These are phyloP conservation scores for Entelurus aequoreus DNA, from an alignment of 2,113 vertebrate genomes.

Conservation along the genomic window DNA sequence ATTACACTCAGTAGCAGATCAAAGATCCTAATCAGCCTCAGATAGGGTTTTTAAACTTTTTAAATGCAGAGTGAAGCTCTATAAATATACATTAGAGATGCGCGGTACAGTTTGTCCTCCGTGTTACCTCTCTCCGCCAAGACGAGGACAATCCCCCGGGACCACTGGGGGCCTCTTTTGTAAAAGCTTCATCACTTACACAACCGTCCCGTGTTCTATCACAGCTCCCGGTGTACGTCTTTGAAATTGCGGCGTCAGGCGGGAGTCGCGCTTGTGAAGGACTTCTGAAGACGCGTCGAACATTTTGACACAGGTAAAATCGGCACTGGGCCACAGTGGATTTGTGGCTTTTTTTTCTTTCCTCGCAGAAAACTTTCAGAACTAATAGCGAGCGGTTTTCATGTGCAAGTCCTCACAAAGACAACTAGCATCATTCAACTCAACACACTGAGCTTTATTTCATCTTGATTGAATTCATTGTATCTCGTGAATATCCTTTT, in stretches of 20 bases:
- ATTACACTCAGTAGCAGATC: conserved; percentile 50
- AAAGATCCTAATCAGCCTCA: conserved; percentile 51
- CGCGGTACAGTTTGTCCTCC: conserved; percentile 56
- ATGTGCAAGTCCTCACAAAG: neutral
- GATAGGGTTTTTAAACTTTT: conserved; percentile 56
- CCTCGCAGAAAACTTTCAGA: conserved; percentile 47
- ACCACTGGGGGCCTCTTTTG: conserved; percentile 56
- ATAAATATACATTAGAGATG: conserved; percentile 63
- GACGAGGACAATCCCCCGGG: conserved; percentile 62
- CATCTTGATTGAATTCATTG: conserved; percentile 1
- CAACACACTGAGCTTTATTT: conserved; percentile 2
- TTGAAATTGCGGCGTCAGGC: conserved; percentile 61
- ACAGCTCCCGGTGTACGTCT: conserved; percentile 63
- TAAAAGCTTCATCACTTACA: conserved; percentile 64
- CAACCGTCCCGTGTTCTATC: conserved; percentile 56
- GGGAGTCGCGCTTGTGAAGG: conserved; percentile 48
- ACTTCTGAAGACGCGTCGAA: conserved; percentile 57
- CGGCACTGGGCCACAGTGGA: conserved; percentile 41
- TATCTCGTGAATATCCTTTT: conserved; percentile 7
- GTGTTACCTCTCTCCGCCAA: conserved; percentile 57
- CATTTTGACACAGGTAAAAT: conserved; percentile 63
- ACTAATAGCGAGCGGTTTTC: conserved; percentile 4
- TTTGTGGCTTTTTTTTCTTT: conserved; percentile 14
- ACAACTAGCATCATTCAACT: neutral
- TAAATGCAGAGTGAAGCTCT: conserved; percentile 50